phyloP scores from a whole-genome alignment of 2,113 vertebrate species.

The Callospermophilus lateralis region DNA sequence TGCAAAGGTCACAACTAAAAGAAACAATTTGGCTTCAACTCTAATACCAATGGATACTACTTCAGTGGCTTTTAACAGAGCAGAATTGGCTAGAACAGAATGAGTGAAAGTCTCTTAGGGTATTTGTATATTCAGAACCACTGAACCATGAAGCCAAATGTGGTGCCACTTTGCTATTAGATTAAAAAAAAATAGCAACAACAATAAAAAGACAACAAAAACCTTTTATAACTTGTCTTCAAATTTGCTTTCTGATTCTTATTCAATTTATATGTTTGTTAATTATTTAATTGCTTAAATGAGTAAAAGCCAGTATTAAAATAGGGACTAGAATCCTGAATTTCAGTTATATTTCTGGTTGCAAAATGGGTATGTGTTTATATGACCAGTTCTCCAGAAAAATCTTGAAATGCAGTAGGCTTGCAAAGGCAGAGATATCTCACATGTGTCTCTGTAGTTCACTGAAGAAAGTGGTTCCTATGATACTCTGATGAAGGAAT shows the following conservation, averaged over 20 bases:
- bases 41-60: constrained; percentile 60
- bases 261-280: constrained; percentile 26
- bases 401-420: not conserved
- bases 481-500: not conserved
- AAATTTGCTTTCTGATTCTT: not conserved
- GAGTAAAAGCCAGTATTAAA: constrained; percentile 34
- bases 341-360: not conserved
- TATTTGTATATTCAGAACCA: constrained; percentile 61
- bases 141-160: constrained; percentile 57
- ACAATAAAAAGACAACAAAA: not conserved
- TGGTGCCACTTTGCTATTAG: constrained; percentile 29
- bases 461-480: not conserved
- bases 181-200: not conserved
- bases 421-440: not conserved
- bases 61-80: constrained; percentile 68
- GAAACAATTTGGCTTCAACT: constrained; percentile 56
- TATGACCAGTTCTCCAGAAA: not conserved
- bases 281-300: not conserved
- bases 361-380: not conserved
- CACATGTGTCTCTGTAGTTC: too few relatives aligned
- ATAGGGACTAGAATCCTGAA: not conserved
- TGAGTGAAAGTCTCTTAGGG: constrained; percentile 28
- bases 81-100: constrained; percentile 46
- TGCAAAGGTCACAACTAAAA: constrained; percentile 60
- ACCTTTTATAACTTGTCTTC: not conserved